Conservation (phyloP, 2,797 vertebrate species). For the Onychomys arenicola region DNA sequence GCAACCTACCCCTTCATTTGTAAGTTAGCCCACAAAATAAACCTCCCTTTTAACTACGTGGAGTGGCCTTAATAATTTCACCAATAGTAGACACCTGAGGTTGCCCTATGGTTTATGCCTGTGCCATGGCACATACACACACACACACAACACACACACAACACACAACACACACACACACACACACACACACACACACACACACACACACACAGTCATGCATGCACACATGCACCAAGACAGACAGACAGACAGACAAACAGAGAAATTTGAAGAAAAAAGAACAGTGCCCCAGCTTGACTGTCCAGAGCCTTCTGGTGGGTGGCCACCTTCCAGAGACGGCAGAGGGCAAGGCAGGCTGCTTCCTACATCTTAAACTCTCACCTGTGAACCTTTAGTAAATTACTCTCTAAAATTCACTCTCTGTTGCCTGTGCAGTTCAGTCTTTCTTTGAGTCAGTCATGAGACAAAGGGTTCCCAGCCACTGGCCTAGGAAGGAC, state of each 20-base stretch:
- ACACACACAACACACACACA: rapidly evolving
- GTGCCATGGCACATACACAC: not conserved
- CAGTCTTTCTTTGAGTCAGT: not conserved
- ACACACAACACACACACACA: not conserved
- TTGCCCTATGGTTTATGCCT: not conserved
- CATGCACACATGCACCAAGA: not conserved
- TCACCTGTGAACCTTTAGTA: not conserved
- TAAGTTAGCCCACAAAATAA: no score
- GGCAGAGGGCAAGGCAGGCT: not conserved
- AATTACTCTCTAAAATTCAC: not conserved
- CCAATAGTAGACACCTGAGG: not conserved
- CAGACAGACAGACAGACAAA: not conserved
- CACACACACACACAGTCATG: not conserved
- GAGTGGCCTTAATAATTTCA: no score
- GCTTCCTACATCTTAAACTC: not conserved
- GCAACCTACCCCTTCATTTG: no score
- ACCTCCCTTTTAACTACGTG: no score
- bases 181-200: not conserved
- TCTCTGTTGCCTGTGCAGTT: not conserved
- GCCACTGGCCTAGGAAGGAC: not conserved
- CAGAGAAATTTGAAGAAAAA: not conserved
- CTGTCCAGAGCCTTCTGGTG: not conserved
- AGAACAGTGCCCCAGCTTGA: not conserved
- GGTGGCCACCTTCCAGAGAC: not conserved
- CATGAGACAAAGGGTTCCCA: not conserved